phyloP scores from a whole-genome alignment of 1,140 invertebrate genomes.

The Anastrepha ludens region DNA sequence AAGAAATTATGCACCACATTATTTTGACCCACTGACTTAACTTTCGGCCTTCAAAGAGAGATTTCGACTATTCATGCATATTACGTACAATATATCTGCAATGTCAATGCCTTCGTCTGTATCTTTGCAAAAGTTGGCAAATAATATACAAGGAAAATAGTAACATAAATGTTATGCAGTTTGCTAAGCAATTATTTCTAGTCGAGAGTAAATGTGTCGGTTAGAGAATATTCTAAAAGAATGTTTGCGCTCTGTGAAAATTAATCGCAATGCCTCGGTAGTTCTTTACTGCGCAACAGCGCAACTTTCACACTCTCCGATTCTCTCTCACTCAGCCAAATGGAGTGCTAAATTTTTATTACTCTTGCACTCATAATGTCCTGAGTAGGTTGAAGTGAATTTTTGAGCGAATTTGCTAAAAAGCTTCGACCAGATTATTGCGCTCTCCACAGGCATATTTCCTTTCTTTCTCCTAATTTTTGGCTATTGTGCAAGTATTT shows the following conservation, averaged over 20 bases:
- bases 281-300: background rate
- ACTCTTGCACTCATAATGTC: background rate
- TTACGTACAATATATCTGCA: background rate
- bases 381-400: background rate
- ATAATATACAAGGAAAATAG: background rate
- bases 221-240: background rate
- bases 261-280: background rate
- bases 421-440: conserved; percentile 14
- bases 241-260: background rate
- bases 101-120: conserved; percentile 40
- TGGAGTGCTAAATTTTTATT: background rate
- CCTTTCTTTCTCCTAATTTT: background rate
- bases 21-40: conserved; percentile 34
- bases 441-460: background rate
- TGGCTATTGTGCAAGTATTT: background rate
- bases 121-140: background rate
- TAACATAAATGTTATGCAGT: background rate
- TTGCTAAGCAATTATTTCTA: background rate
- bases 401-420: background rate
- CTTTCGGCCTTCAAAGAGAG: background rate
- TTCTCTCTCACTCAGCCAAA: background rate
- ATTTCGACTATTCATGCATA: background rate
- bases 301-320: background rate
- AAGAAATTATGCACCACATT: background rate
- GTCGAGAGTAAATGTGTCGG: background rate